Conservation (phyloP, 2,113 vertebrate species). For the Cranoglanis bouderius region DNA sequence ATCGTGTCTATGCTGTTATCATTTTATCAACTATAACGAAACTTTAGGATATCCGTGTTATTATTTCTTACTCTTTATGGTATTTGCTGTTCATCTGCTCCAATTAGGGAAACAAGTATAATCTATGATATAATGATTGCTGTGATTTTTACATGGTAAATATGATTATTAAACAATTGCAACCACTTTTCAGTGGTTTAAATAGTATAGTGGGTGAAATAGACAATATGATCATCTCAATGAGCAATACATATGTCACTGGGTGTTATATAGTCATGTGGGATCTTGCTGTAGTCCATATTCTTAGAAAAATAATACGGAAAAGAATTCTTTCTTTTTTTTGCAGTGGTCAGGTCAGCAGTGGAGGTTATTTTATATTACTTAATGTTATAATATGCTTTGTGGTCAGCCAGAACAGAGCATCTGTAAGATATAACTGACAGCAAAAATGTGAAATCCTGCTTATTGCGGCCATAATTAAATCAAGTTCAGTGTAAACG, state of each 20-base stretch:
- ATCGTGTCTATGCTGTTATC: neutral
- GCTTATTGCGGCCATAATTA: slow-evolving; percentile 25
- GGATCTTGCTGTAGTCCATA: neutral
- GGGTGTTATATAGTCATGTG: neutral
- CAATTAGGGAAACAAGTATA: neutral
- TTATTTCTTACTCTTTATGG: neutral
- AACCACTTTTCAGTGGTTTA: neutral
- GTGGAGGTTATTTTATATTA: slow-evolving; percentile 1
- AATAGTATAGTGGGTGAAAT: neutral
- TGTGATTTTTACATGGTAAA: neutral
- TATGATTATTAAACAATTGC: no score
- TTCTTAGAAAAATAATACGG: slow-evolving; percentile 1
- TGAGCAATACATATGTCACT: neutral
- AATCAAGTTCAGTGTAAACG: slow-evolving; percentile 21
- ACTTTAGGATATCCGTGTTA: neutral
- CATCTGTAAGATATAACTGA: slow-evolving; percentile 14
- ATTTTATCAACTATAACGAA: neutral
- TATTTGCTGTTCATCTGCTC: neutral
- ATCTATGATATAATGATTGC: neutral
- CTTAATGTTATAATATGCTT: neutral
- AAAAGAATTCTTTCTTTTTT: no score
- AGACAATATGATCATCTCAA: neutral
- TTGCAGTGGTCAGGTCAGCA: neutral
- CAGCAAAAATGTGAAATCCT: slow-evolving; percentile 10
- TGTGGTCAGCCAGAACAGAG: neutral